Evolutionary conservation across 2,113 vertebrate genomes (phyloP).

Genomic region (Gavia stellata): DNA sequence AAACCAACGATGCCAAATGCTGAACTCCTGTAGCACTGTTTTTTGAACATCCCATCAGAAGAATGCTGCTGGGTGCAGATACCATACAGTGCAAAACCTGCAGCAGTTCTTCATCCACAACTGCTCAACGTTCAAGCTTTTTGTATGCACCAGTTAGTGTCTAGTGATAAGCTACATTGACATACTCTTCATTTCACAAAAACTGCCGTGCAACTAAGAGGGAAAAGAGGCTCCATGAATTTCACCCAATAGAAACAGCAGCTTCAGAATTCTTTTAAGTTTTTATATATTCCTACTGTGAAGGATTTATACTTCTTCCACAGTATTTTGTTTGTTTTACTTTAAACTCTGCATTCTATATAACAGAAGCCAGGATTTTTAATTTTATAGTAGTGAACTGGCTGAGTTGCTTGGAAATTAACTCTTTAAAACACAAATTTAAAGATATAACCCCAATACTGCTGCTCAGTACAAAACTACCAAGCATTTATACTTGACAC

Average conservation of each 20-base stretch:
- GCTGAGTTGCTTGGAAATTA: background rate
- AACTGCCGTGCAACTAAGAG: background rate
- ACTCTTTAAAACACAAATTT: background rate
- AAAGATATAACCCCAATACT: background rate
- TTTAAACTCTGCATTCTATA: background rate
- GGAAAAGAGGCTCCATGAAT: background rate
- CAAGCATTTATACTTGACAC: background rate
- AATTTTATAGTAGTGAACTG: background rate
- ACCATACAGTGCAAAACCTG: background rate
- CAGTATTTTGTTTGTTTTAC: background rate
- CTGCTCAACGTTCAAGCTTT: background rate
- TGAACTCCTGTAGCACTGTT: background rate
- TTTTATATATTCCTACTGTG: background rate
- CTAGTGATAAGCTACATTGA: background rate
- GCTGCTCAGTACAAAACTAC: background rate
- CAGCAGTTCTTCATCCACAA: background rate
- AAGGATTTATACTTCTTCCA: background rate
- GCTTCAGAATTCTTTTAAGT: background rate
- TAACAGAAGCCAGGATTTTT: background rate
- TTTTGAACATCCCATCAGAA: background rate
- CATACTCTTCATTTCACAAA: background rate
- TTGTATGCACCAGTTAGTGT: fast-evolving
- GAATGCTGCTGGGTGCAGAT: background rate
- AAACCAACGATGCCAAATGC: background rate
- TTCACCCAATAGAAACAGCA: background rate